These are phyloP conservation scores for Orchesella flavescens DNA, from an alignment of 2,888 invertebrate genomes.

Conservation along the genomic window DNA sequence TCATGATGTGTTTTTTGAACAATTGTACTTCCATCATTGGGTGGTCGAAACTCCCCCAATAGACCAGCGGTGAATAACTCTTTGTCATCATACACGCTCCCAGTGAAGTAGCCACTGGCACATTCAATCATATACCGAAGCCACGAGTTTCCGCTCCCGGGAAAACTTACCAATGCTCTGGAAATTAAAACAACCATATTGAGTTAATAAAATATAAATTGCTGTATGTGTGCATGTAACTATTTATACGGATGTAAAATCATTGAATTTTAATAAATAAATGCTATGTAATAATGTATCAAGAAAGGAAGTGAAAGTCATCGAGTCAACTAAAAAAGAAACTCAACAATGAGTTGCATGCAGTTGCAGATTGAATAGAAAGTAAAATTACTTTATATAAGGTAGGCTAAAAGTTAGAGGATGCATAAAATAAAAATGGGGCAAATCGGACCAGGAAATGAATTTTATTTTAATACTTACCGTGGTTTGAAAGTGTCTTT, in stretches of 20 bases:
- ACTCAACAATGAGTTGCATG: too few relatives aligned
- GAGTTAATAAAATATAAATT: slow-evolving; percentile 17
- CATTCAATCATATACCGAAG: slow-evolving; percentile 73
- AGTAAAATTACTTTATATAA: too few relatives aligned
- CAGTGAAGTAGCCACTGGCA: slow-evolving; percentile 73
- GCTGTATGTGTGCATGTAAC: too few relatives aligned
- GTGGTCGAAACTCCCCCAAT: slow-evolving; percentile 73
- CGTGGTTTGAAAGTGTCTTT: slow-evolving; percentile 71
- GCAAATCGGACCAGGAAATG: too few relatives aligned
- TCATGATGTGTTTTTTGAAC: slow-evolving; percentile 74
- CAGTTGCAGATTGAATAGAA: too few relatives aligned
- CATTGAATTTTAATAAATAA: too few relatives aligned
- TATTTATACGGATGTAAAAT: too few relatives aligned
- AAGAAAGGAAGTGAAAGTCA: slow-evolving; percentile 26
- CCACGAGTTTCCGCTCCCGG: slow-evolving; percentile 74
- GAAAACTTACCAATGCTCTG: slow-evolving; percentile 73
- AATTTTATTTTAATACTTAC: slow-evolving; percentile 65
- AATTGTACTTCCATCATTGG: slow-evolving; percentile 73
- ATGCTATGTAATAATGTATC: too few relatives aligned
- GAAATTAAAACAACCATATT: slow-evolving; percentile 12
- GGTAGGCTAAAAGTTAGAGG: too few relatives aligned
- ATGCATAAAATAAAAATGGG: neutral
- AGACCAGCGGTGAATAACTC: slow-evolving; percentile 71
- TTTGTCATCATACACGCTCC: slow-evolving; percentile 73
- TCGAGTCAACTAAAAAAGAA: neutral